Base-by-base conservation (phyloP, 2,797 vertebrate genomes). In the Bradypus variegatus region DNA sequence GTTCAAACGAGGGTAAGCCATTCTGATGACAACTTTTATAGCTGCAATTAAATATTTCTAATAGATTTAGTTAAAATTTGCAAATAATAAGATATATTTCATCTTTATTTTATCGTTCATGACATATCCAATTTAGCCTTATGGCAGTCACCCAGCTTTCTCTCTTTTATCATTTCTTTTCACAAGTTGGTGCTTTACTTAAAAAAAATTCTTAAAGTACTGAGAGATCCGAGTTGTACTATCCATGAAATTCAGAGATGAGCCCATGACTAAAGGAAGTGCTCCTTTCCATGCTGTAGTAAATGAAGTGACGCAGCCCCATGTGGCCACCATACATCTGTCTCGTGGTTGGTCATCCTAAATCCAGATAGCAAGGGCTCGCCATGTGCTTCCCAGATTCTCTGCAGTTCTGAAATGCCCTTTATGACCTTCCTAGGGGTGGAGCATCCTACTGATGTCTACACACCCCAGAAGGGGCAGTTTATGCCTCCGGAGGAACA, bases 1-100 rank as follows among this genome's bases (percentile, higher is more conserved):
- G 83, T 91, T 96, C 78, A 48, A 78, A 88, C 70, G 94, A 95
- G 92, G 62, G 86, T 58, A 64, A 53, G 7, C 80, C 94, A 62
- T 94, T 96, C 86, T 94, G 89, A 90, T 95, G 95, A 90, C 95
- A 90, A 94, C 53, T 78, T 97, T 86, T 89, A 94, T 92, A 95
- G 79, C 77, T 94, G n/a, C 94, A 95, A 96, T 96, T 96, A 93
- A 96, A 84, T 86, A 86, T 88, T 92, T 96, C 72, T 95, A 92
- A 93, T 95, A 85, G 89, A 96, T 84, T 95, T 92, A 95, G 72
- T 92, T 62, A 50, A 90, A 94, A 94, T 89, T 93, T 86, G 84
- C 58, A 95, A 96, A 93, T 95, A 95, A 92, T 91, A 86, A 69
- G 19, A 3, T 1, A 15, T 92, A 88, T 91, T 95, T 96, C 89